Evolutionary conservation across 2,113 vertebrate species (phyloP).

Genomic region (Thryonomys swinderianus): DNA sequence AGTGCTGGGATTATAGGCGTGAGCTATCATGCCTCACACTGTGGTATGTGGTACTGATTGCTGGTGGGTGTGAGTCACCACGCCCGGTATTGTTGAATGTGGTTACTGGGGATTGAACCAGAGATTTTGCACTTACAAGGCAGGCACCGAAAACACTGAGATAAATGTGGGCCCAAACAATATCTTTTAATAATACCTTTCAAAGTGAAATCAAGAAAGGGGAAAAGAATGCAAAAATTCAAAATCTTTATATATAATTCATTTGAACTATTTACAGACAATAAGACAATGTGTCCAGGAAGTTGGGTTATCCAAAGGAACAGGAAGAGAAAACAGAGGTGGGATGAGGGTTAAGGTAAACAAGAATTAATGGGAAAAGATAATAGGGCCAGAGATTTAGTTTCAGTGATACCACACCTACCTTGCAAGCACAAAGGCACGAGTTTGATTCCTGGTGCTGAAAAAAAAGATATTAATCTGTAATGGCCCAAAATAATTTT

Average conservation of each 20-base stretch:
- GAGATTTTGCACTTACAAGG: no score
- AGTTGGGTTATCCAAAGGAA: not conserved
- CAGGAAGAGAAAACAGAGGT: not conserved
- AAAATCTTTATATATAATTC: not conserved
- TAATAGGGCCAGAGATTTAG: not conserved
- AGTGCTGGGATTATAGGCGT: no score
- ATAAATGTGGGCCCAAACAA: no score
- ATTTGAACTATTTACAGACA: not conserved
- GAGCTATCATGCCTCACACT: no score
- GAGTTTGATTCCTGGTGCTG: no score
- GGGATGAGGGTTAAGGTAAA: not conserved
- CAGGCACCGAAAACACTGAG: no score
- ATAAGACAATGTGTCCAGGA: not conserved
- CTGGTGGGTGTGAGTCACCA: no score
- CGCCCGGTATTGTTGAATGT: no score
- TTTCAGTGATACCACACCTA: no score
- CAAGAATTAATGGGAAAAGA: not conserved
- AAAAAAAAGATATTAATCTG: not conserved
- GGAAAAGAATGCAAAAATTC: not conserved
- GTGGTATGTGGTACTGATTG: no score
- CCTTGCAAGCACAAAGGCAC: no score
- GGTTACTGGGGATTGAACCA: no score
- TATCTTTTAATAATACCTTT: not conserved
- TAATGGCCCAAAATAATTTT: not conserved
- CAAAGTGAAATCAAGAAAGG: not conserved